Percentiles rank a stretch among this genome's conserved stretches.
phyloP scores from a whole-genome alignment of 2,888 invertebrate species.

The Selenia dentaria region DNA sequence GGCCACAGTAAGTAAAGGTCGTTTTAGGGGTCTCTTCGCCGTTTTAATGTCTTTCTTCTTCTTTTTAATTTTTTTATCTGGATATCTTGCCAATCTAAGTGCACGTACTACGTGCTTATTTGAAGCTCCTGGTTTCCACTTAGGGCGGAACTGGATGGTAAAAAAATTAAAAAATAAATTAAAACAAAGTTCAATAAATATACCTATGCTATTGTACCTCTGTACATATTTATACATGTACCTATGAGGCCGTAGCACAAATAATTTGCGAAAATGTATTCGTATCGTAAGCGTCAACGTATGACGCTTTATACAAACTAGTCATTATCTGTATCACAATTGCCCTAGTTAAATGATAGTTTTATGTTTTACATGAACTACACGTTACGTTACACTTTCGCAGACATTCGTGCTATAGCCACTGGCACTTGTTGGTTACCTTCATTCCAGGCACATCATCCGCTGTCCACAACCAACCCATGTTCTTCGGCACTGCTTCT shows the following conservation, averaged over 20 bases:
- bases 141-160: constrained; percentile 60
- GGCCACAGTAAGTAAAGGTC: constrained; percentile 67
- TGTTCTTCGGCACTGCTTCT: constrained; percentile 64
- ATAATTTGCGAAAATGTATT: no score
- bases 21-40: constrained; percentile 60
- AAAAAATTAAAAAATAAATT: constrained; percentile 24
- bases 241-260: no score
- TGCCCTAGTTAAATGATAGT: no score
- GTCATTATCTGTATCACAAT: no score
- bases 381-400: no score
- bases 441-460: constrained; percentile 69
- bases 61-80: constrained; percentile 62
- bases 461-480: constrained; percentile 81
- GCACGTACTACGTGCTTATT: constrained; percentile 68
- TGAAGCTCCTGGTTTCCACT: constrained; percentile 74
- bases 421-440: no score
- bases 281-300: no score
- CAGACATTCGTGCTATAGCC: no score
- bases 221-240: no score
- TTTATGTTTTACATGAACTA: no score
- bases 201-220: no score
- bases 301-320: no score
- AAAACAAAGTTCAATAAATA: not conserved
- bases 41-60: constrained; percentile 55
- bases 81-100: constrained; percentile 66